Percentiles rank a stretch among this genome's conserved stretches.
These are phyloP conservation scores for Erannis defoliaria DNA, from an alignment of 2,888 invertebrate species.

Conservation along the genomic window DNA sequence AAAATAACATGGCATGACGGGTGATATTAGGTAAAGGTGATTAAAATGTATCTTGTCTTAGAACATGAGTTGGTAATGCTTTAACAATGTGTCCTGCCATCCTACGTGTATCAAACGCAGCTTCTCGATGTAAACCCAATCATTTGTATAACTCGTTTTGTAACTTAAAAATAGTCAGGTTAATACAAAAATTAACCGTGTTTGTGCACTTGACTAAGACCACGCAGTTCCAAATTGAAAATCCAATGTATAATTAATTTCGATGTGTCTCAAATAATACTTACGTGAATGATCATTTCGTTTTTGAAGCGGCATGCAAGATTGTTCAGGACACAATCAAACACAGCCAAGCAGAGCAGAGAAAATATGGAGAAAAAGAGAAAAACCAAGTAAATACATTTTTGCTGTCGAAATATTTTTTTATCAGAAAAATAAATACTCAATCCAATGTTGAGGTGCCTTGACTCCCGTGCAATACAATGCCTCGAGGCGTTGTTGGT, in stretches of 20 bases:
- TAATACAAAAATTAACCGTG: constrained; percentile 40
- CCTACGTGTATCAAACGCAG: constrained; percentile 47
- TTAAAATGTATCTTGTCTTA: constrained; percentile 35
- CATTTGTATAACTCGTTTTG: constrained; percentile 38
- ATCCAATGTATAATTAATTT: constrained; percentile 59
- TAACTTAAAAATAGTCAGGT: constrained; percentile 45
- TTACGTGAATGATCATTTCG: constrained; percentile 91
- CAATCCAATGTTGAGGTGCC: constrained; percentile 78
- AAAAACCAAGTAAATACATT: constrained; percentile 91
- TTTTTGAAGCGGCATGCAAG: constrained; percentile 92
- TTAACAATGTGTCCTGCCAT: constrained; percentile 52
- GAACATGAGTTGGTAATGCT: constrained; percentile 43
- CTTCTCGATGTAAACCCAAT: constrained; percentile 38
- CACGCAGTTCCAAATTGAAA: constrained; percentile 50
- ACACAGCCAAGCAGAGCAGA: constrained; percentile 95
- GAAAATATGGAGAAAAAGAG: constrained; percentile 92
- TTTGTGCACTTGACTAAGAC: constrained; percentile 39
- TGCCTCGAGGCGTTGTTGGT: constrained; percentile 41
- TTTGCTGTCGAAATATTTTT: constrained; percentile 82
- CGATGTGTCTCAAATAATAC: constrained; percentile 88
- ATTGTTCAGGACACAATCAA: constrained; percentile 93
- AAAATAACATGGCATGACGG: constrained; percentile 70
- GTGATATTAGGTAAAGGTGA: constrained; percentile 77
- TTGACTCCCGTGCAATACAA: constrained; percentile 64
- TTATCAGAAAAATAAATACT: constrained; percentile 83